Conservation (phyloP, 2,113 vertebrate genomes). For the Puffinus mauretanicus region DNA sequence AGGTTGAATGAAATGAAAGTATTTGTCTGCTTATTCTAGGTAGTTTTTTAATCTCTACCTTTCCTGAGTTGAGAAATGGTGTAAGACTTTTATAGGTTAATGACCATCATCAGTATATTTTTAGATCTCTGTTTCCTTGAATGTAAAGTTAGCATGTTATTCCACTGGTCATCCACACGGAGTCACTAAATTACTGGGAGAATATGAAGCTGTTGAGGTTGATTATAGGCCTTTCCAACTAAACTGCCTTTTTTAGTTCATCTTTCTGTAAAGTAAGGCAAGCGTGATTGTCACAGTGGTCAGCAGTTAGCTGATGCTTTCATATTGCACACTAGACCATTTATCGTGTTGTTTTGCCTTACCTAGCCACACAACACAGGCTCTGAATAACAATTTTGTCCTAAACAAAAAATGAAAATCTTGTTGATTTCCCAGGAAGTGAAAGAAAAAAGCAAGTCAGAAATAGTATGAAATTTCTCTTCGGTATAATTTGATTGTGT, state of each 20-base stretch:
- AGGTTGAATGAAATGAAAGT: conserved; percentile 63
- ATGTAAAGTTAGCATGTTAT: conserved; percentile 23
- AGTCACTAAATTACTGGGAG: conserved; percentile 63
- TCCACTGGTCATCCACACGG: conserved; percentile 59
- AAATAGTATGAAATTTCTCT: neutral
- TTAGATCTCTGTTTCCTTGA: neutral
- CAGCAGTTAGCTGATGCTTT: neutral
- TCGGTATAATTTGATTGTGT: neutral
- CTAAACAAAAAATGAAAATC: neutral
- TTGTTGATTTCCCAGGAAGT: neutral
- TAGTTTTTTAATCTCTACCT: neutral
- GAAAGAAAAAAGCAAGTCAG: neutral
- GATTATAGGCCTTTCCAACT: neutral
- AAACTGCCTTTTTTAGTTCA: neutral
- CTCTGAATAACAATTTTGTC: neutral
- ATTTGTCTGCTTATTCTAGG: conserved; percentile 52
- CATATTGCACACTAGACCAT: neutral
- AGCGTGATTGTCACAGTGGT: neutral
- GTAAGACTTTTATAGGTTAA: neutral
- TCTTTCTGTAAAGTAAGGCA: neutral
- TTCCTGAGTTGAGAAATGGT: neutral
- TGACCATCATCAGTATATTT: neutral
- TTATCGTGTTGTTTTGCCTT: neutral
- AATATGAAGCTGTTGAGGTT: neutral
- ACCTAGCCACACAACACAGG: neutral